Percentiles rank a stretch among this genome's conserved stretches.
phyloP scores from a whole-genome alignment of 2,888 invertebrate species.

The Drosophila nr. medialis region DNA sequence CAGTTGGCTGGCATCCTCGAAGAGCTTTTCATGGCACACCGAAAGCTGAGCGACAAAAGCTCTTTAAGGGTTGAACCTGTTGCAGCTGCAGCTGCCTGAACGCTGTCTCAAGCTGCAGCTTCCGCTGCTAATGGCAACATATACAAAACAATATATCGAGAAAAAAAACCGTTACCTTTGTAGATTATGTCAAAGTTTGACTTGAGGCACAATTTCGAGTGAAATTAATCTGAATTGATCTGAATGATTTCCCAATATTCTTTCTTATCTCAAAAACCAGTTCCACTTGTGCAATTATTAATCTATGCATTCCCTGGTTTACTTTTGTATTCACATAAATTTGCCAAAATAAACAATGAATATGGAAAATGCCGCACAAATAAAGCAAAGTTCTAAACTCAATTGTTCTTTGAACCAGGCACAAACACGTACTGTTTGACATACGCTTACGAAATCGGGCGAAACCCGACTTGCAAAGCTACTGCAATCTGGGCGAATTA shows the following conservation, averaged over 20 bases:
- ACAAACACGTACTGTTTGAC: background rate
- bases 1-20: slow-evolving; percentile 39
- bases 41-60: slow-evolving; percentile 28
- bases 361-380: slow-evolving; percentile 23
- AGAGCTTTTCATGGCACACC: slow-evolving; percentile 28
- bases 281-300: background rate
- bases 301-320: background rate
- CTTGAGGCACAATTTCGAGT: background rate
- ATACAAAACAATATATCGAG: background rate
- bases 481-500: background rate
- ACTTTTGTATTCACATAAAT: slow-evolving; percentile 4
- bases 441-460: slow-evolving; percentile 11
- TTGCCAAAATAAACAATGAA: slow-evolving; percentile 11
- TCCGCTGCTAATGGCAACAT: slow-evolving; percentile 22
- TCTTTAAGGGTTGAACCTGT: slow-evolving; percentile 62
- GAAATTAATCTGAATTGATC: background rate
- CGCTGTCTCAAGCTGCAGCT: slow-evolving; percentile 28
- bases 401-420: slow-evolving; percentile 31
- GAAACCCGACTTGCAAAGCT: background rate
- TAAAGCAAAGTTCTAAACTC: slow-evolving; percentile 42
- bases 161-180: background rate
- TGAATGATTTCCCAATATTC: too few relatives aligned
- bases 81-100: slow-evolving; percentile 32
- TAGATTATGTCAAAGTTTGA: background rate
- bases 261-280: too few relatives aligned